Evolutionary conservation across 2,888 invertebrate species (phyloP), one percentile per base, ranked within the genome.

Genomic region (Dexiosoma caninum): DNA sequence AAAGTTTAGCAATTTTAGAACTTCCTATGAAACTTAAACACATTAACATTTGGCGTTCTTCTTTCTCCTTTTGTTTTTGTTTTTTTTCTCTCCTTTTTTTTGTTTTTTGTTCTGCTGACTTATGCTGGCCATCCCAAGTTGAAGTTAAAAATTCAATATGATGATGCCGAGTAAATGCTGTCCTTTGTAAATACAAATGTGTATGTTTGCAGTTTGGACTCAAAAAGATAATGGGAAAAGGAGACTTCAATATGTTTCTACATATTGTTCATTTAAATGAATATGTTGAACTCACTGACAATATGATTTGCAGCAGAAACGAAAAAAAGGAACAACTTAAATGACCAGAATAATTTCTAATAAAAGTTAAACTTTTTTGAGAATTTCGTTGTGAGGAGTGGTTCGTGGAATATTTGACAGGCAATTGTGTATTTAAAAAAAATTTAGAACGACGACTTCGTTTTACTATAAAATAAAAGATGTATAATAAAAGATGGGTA

Each of bases 1-100:
- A 69, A 27, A 81, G 55, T 72, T 76, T 77, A 57, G 27, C 53
- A 71, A 67, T 76, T 76, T 72, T 12, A 2, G 14, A 55, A 55
- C 21, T 69, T 81, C 55, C 67, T 49, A 19, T 60, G 37, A 44
- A 57, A 60, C 53, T 44, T 14, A 59, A 42, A 53, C 53, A 30
- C 23, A 51, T 37, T 62, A 40, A 27, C 44, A 37, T 67, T 49
- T 57, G 37, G 23, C 14, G 23, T 49, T 21, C 37, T 35, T 35
- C n/a, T n/a, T n/a, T n/a, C n/a, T n/a, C n/a, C n/a, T n/a, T 30
- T 44, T 46, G 14, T 12, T 16, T 49, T 66, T 46, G 7, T 30
- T 32, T n/a, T 21, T 49, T 7, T 14, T 19, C 40, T 32, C 14
- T n/a, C n/a, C n/a, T 35, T 27, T 16, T 16, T 44, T 32, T 19